Evolutionary conservation across 2,797 vertebrate species (phyloP).

Genomic region (Melanotaenia maccullochi): DNA sequence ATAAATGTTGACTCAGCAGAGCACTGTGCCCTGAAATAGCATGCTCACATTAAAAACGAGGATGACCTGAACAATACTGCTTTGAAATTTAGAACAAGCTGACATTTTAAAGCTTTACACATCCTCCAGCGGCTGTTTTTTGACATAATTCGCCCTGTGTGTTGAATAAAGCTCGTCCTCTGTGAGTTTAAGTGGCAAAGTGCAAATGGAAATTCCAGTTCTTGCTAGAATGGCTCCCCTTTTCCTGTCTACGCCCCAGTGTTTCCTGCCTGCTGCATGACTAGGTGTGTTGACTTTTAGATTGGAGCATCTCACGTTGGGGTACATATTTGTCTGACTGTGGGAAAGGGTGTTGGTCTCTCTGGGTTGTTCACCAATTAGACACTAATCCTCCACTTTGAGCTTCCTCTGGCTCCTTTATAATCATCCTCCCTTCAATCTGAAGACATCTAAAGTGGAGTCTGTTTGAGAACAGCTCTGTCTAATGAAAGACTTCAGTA

Average conservation of each 20-base stretch:
- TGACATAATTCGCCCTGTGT: constrained; percentile 46
- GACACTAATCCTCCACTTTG: constrained; percentile 42
- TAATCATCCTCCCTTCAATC: constrained; percentile 51
- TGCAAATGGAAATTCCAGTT: constrained; percentile 80
- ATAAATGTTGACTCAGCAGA: constrained; percentile 1
- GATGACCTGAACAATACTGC: constrained; percentile 32
- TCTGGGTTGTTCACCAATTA: constrained; percentile 34
- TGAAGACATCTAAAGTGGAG: constrained; percentile 14
- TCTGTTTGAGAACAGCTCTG: constrained; percentile 27
- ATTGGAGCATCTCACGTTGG: constrained; percentile 61
- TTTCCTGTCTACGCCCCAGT: constrained; percentile 83
- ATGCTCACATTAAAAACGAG: constrained; percentile 16
- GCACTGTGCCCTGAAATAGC: not conserved
- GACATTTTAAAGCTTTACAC: constrained; percentile 50
- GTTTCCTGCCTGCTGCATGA: constrained; percentile 79
- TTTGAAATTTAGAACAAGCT: constrained; percentile 38
- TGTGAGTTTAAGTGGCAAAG: constrained; percentile 67
- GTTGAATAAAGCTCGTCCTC: constrained; percentile 55
- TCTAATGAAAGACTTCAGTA: constrained; percentile 60
- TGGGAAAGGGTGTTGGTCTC: constrained; percentile 71
- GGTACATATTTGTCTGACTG: constrained; percentile 52
- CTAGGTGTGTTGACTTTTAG: constrained; percentile 79
- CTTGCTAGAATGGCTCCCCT: constrained; percentile 70
- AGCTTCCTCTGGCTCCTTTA: constrained; percentile 41
- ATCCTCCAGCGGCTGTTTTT: constrained; percentile 36